Percentiles rank a stretch among this genome's conserved stretches.
Evolutionary conservation across 1,140 invertebrate species (phyloP).

Genomic region (Meloidogyne chitwoodi): DNA sequence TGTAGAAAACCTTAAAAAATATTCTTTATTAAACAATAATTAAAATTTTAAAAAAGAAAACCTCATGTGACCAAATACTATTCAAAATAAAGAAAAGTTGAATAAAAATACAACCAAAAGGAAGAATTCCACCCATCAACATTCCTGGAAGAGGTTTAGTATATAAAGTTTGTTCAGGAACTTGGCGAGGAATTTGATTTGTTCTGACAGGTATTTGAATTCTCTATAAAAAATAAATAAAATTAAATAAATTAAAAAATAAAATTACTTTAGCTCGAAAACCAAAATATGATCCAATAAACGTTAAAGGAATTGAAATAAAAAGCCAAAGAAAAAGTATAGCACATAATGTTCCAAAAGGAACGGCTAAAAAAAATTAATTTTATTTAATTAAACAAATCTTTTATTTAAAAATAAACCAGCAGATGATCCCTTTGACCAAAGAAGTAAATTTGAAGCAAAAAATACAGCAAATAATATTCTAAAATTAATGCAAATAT

Average conservation of each 20-base stretch:
- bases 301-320: conserved; percentile 93
- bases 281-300: conserved; percentile 94
- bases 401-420: conserved; percentile 4
- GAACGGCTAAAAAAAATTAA: conserved; percentile 68
- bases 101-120: conserved; percentile 98
- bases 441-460: conserved; percentile 88
- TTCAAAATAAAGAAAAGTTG: conserved; percentile 98
- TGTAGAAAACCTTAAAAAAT: conserved; percentile 84
- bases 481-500: conserved; percentile 63
- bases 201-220: conserved; percentile 94
- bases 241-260: conserved; percentile 3
- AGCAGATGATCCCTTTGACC: conserved; percentile 87
- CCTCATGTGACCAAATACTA: conserved; percentile 78
- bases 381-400: too few relatives aligned
- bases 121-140: conserved; percentile 93
- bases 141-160: conserved; percentile 81
- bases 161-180: conserved; percentile 93
- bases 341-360: conserved; percentile 95
- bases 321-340: conserved; percentile 91
- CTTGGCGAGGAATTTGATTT: conserved; percentile 95
- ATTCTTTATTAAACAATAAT: neutral
- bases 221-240: conserved; percentile 7
- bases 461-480: conserved; percentile 92
- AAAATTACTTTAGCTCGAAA: conserved; percentile 82
- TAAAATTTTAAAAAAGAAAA: neutral